Conservation (phyloP, 2,797 vertebrate genomes). For the Psittacula echo region DNA sequence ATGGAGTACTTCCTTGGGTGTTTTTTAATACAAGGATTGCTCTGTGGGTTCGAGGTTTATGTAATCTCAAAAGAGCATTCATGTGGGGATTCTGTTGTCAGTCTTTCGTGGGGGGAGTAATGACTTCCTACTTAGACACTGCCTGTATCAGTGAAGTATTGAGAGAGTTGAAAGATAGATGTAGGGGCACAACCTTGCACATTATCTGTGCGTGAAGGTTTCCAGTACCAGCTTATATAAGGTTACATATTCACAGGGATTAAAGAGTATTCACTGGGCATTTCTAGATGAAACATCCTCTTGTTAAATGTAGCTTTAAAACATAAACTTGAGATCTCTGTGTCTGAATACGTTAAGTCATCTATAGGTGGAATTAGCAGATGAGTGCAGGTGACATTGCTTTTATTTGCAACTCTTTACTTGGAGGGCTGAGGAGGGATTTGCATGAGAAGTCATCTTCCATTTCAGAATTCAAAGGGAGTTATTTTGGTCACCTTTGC, state of each 20-base stretch:
- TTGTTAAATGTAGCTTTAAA: neutral
- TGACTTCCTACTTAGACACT: neutral
- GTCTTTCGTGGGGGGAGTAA: neutral
- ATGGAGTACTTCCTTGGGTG: neutral
- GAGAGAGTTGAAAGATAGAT: neutral
- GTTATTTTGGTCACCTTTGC: neutral
- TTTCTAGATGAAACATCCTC: neutral
- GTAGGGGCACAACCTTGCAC: neutral
- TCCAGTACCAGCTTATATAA: neutral
- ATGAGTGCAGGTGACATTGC: neutral
- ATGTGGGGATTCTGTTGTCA: neutral
- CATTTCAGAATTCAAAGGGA: neutral
- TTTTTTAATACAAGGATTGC: neutral
- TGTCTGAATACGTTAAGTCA: neutral
- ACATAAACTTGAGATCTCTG: neutral
- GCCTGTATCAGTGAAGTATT: neutral
- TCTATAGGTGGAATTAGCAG: neutral
- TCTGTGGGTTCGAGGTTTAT: neutral
- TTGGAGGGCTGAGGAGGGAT: neutral
- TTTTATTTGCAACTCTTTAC: neutral
- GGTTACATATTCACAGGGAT: neutral
- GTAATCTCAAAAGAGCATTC: neutral
- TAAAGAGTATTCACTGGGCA: neutral
- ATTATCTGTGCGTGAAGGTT: neutral
- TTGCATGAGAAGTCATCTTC: neutral